Base-by-base conservation (phyloP, 2,797 vertebrate species). In the Sparidentex hasta region DNA sequence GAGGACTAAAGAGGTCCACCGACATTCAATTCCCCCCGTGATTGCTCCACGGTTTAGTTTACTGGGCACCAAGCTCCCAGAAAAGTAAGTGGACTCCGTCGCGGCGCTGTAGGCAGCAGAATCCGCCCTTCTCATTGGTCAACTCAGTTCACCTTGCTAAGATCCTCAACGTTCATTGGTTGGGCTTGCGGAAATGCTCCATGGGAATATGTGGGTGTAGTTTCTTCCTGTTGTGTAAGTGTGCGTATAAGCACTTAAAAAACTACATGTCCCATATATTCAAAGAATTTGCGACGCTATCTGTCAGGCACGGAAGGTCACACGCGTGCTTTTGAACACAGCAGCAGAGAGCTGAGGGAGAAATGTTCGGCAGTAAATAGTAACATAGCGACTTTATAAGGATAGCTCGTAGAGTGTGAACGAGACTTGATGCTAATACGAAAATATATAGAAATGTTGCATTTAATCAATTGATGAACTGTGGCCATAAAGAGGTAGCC, bases 81-180 rank as follows among this genome's bases (percentile, higher is more conserved):
- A 85, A 91, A 94, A 94, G 81, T 91, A 86, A 89, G 87, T 79
- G 84, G 91, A 94, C 92, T 91, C 91, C 87, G 83, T 88, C 86
- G 88, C 88, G 80, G 74, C 86, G 74, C 81, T 74, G 74, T 83
- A 67, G 78, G 62, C 47, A 73, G 68, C 67, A 94, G 89, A 83
- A 94, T 86, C 29, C 38, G 1, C 54, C 18, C 16, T 27, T 85
- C 75, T 88, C 58, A 95, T 96, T 95, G 89, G 94, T 43, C 76
- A 33, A 51, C 16, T 1, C 21, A 52, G n/a, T 38, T 64, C 17
- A 68, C 76, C 27, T 11, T 9, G 43, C 21, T 8, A 89, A 92
- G 13, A 90, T 82, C 54, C 0, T 65, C 7, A 56, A 51, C 57
- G 63, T 20, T 86, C 65, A 95, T 95, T 96, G 94, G 95, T 65